Percentiles rank a stretch among this genome's conserved stretches.
phyloP scores from a whole-genome alignment of 1,140 invertebrate species.

The Megalopta genalis region DNA sequence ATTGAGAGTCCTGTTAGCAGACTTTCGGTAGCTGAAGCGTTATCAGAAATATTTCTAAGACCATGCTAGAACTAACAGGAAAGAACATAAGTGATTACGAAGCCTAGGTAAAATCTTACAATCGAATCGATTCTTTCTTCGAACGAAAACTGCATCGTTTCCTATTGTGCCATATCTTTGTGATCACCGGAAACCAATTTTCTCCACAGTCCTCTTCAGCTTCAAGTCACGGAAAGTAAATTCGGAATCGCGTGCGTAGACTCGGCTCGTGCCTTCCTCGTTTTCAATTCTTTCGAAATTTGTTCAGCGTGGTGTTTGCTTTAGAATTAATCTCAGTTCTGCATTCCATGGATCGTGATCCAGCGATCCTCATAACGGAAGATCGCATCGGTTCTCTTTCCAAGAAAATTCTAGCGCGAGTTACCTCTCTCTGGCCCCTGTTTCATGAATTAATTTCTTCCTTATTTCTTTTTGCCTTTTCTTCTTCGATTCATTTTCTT shows the following conservation, averaged over 20 bases:
- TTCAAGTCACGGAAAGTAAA: constrained; percentile 4
- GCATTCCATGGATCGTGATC: constrained; percentile 55
- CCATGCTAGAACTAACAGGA: neutral
- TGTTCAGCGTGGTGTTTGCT: constrained; percentile 4
- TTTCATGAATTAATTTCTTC: neutral
- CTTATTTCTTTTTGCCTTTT: constrained; percentile 16
- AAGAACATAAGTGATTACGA: too few species aligned
- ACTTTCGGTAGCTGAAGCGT: too few species aligned
- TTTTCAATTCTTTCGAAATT: neutral
- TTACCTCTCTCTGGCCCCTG: neutral
- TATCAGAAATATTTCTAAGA: too few species aligned
- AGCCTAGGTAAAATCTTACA: neutral
- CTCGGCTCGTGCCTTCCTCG: constrained; percentile 24
- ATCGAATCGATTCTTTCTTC: neutral
- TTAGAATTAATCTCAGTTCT: constrained; percentile 47
- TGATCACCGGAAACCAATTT: constrained; percentile 20
- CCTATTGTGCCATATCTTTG: constrained; percentile 61
- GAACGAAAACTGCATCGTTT: constrained; percentile 39
- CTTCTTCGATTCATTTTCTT: constrained; percentile 8
- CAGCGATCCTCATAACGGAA: neutral
- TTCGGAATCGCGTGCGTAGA: constrained; percentile 21
- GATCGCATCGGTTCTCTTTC: neutral
- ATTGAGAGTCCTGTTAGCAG: too few species aligned
- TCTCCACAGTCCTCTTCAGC: constrained; percentile 19
- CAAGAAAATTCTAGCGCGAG: neutral